Base-by-base conservation (phyloP, 1,140 invertebrate species). In the Nymphalis io region DNA sequence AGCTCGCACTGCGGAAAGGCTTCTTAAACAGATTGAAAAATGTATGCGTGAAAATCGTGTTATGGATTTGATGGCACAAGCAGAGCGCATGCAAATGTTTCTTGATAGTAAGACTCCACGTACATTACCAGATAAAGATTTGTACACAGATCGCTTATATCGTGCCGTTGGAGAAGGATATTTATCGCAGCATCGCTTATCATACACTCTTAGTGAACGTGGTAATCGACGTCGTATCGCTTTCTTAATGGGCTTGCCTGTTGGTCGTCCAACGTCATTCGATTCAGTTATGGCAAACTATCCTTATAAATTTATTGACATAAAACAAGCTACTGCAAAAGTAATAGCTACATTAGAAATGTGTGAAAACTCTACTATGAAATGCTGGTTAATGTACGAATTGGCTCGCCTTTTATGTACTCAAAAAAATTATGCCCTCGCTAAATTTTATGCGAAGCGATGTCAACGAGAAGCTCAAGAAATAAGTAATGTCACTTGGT, bases 321-420 rank as follows among this genome's bases (percentile, higher is more conserved):
- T 87, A 23, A 85, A 88, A 74, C 71, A 82, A 71, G 86, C 87
- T 38, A 89, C 82, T 2, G 81, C 82, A 46, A 90, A 84, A 73
- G 86, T 88, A 1, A 67, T 77, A 33, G 72, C 75, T 1, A 80
- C 80, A 2, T 72, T 91, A 16, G 88, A 91, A 59, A 87, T 90
- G 85, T 89, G 88, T 68, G 87, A 85, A 78, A 88, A 87, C 81
- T 75, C 88, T n/a, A 78, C 90, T 74, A 85, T 93, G 92, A 88
- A 82, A 81, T 82, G 90, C 75, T 93, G 92, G 92, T 79, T 93
- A 20, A 92, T 92, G 80, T 92, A 93, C 62, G 93, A 93, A 76
- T 69, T 93, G 21, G 82, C 93, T 13, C 74, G 92, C 27, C 79
- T 92, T 55, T 78, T 93, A 27, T 85, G 82, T 23, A 87, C 90